These are phyloP conservation scores for Ostrea edulis DNA, from an alignment of 1,140 invertebrate genomes.

Conservation along the genomic window DNA sequence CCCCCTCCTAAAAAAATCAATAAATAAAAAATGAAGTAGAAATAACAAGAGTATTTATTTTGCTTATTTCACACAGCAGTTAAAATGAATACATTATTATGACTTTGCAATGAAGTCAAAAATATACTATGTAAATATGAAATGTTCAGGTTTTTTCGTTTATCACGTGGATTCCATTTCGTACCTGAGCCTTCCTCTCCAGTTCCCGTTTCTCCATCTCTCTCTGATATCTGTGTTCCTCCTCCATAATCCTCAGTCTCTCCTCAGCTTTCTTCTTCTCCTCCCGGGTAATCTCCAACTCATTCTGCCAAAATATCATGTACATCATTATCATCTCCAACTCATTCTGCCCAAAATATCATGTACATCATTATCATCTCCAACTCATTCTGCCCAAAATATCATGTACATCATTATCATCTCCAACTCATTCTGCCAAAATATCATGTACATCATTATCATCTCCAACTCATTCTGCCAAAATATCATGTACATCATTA, in stretches of 20 bases:
- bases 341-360: neutral
- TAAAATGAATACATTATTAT: too few relatives aligned
- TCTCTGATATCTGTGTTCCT: conserved; percentile 63
- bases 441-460: too few relatives aligned
- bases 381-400: neutral
- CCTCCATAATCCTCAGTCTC: conserved; percentile 67
- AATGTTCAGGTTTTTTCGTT: too few relatives aligned
- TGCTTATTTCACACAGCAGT: too few relatives aligned
- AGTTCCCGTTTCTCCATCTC: conserved; percentile 66
- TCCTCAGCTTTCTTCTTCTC: conserved; percentile 71
- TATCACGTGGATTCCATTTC: neutral
- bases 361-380: too few relatives aligned
- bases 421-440: neutral
- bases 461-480: neutral
- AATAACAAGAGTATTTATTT: too few relatives aligned
- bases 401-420: too few relatives aligned
- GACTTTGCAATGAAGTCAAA: too few relatives aligned
- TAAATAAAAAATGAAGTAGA: too few relatives aligned
- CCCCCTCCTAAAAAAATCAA: too few relatives aligned
- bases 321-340: too few relatives aligned
- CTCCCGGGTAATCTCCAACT: conserved; percentile 70
- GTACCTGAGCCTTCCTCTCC: conserved; percentile 69
- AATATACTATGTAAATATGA: too few relatives aligned
- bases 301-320: conserved; percentile 62
- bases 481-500: neutral